Evolutionary conservation across 2,797 vertebrate species (phyloP), one percentile per base, ranked within the genome.

Genomic region (Sciurus vulgaris): DNA sequence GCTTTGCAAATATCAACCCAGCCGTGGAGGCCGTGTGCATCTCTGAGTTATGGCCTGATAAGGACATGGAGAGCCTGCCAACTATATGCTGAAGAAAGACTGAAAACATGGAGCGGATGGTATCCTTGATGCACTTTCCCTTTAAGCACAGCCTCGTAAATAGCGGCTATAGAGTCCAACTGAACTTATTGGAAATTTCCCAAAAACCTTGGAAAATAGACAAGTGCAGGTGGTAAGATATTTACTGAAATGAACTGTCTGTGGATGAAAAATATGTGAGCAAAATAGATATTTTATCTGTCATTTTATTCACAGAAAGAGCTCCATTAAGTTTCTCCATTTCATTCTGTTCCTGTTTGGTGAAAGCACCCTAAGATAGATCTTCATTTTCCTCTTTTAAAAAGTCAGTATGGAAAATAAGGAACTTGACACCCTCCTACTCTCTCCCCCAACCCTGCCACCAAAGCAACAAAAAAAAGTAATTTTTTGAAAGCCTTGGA

Each of bases 221-320:
- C 97, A 97, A 97, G 97, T 98, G 97, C 98, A 98, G 98, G 98
- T 98, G 98, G 98, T 97, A 97, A 98, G 98, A 97, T 97, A 98
- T 98, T 98, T 98, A 95, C 97, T 96, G 91, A 96, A 97, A 98
- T 98, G 96, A 98, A 98, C 97, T 98, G 96, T 97, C 98, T 95
- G 86, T 97, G 97, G 98, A 98, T 98, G 98, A 97, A 98, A 98
- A 97, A 97, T 98, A 96, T 97, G 96, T 97, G 96, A 98, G 97
- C 98, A 96, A 98, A 98, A 98, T 94, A 97, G 96, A 98, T 98
- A 97, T 98, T 98, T 98, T 98, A 97, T 98, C 98, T 97, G 94
- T 98, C 98, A 98, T 98, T 98, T 98, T 98, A 97, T 96, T 98
- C 97, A 98, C 95, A 95, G 97, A 97, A 98, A 97, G 96, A 97